These are phyloP conservation scores for Phaonia tiefii DNA, from an alignment of 2,888 invertebrate species.

Conservation along the genomic window DNA sequence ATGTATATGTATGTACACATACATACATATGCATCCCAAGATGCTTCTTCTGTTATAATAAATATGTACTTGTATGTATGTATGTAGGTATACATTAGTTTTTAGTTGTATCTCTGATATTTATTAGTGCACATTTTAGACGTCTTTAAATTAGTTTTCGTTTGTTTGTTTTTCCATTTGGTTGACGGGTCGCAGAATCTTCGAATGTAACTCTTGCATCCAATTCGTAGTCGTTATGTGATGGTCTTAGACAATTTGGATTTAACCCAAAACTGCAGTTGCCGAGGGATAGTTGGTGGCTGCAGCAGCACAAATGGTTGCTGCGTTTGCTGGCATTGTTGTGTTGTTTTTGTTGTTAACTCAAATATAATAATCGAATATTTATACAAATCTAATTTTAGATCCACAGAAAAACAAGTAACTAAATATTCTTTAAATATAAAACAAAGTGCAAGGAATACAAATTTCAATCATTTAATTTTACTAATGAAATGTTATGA, in stretches of 20 bases:
- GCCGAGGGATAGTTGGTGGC: too few species aligned
- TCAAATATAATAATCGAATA: slow-evolving; percentile 1
- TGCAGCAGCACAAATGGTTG: background rate
- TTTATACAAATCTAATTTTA: slow-evolving; percentile 21
- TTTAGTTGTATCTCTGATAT: too few species aligned
- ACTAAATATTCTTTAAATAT: background rate
- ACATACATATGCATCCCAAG: background rate
- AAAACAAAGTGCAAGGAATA: slow-evolving; percentile 1
- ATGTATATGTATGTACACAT: background rate
- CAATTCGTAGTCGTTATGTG: background rate
- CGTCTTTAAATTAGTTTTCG: background rate
- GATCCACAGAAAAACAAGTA: background rate
- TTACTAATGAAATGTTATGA: too few species aligned
- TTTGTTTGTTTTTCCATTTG: slow-evolving; percentile 1
- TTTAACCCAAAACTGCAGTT: too few species aligned
- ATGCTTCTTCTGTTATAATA: too few species aligned
- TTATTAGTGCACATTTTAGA: slow-evolving; percentile 31
- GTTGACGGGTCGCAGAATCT: slow-evolving; percentile 18
- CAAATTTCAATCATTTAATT: too few species aligned
- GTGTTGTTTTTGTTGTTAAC: slow-evolving; percentile 5
- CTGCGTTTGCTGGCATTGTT: background rate
- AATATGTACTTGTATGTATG: background rate
- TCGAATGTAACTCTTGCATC: background rate
- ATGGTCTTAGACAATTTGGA: too few species aligned
- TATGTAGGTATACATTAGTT: too few species aligned